Evolutionary conservation across 1,140 invertebrate genomes (phyloP), one percentile per base, ranked within the genome.

Genomic region (Drosophila mayri): DNA sequence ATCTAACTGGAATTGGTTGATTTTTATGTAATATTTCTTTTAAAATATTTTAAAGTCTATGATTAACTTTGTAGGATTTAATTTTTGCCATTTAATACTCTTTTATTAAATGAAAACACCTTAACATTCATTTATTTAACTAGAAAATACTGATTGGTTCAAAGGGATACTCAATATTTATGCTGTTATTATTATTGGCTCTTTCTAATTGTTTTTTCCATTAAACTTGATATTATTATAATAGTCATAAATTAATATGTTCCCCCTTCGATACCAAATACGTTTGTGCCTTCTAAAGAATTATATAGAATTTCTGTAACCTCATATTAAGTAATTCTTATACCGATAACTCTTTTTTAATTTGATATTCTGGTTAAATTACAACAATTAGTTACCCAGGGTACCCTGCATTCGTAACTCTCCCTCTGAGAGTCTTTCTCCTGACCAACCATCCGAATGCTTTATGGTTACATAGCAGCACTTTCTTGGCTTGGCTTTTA

Each of bases 401-500:
- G 50, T 54, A 54, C 20, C 11, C 25, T 3, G 14, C 12, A 14
- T 57, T 68, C 67, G 64, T 14, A 35, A 30, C 16, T 6, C 12
- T 4, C 12, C 25, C 28, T 10, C 52, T 22, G 32, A 8, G 9
- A n/a, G 20, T n/a, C 18, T 40, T 9, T 70, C 49, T 28, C 5
- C 14, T 14, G 41, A 20, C 20, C 44, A 20, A 49, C 44, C 37
- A 65, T 64, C 18, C 7, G 20, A 37, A 7, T 54, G 30, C 12
- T 32, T 25, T 64, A 35, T 64, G 62, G 61, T 71, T 71, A 70
- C 52, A 68, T 68, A 40, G 67, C 35, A 30, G 35, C 64, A 57
- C 52, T 70, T 72, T 72, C 52, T 47, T 71, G 66, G 52, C 30
- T 46, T 32, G 65, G 30, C 38, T 58, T 76, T 66, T 76, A 76